phyloP scores from a whole-genome alignment of 2,888 invertebrate genomes.

The Hirtodrosophila confusa region DNA sequence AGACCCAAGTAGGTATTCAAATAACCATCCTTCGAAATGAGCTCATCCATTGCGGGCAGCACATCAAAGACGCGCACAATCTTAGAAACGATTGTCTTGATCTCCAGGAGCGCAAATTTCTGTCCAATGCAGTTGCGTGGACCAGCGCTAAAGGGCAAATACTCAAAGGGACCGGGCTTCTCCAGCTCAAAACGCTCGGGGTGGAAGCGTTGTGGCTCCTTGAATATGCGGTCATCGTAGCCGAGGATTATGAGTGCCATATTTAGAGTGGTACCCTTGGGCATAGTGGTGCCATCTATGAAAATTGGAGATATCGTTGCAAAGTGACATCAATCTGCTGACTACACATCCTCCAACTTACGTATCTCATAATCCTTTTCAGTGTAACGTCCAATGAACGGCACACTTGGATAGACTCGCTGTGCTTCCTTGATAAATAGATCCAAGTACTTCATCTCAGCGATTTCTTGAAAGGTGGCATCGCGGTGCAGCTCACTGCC shows the following conservation, averaged over 20 bases:
- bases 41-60: constrained; percentile 76
- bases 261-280: constrained; percentile 69
- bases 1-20: constrained; percentile 62
- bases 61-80: constrained; percentile 85
- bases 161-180: constrained; percentile 85
- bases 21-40: constrained; percentile 71
- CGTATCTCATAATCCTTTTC: constrained; percentile 78
- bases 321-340: accelerated
- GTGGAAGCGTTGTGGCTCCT: constrained; percentile 79
- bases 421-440: constrained; percentile 81
- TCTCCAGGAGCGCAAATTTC: constrained; percentile 85
- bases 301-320: background rate
- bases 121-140: constrained; percentile 87
- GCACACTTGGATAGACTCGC: constrained; percentile 82
- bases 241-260: constrained; percentile 75
- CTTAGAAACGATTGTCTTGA: constrained; percentile 85
- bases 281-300: constrained; percentile 79
- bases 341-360: constrained; percentile 34
- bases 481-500: constrained; percentile 76
- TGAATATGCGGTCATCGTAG: constrained; percentile 76
- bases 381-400: constrained; percentile 71
- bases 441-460: constrained; percentile 82
- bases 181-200: constrained; percentile 85
- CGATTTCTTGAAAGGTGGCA: constrained; percentile 77
- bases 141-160: constrained; percentile 88